Conservation (phyloP, 2,888 invertebrate genomes). For the Chrysodeixis includens region DNA sequence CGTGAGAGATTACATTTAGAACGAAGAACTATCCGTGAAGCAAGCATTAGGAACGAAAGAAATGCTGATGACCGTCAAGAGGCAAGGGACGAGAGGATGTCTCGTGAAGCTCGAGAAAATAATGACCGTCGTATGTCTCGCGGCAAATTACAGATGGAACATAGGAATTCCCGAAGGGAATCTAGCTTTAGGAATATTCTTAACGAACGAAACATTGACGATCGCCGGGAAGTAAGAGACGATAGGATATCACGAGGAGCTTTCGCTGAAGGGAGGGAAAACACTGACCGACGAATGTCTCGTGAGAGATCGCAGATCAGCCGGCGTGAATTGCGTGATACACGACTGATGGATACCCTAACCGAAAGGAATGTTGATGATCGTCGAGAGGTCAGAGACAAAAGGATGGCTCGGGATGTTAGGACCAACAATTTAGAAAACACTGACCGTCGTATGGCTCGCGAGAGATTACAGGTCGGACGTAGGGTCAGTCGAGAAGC, state of each 20-base stretch:
- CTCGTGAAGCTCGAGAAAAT: constrained; percentile 8
- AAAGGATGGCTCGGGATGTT: not conserved
- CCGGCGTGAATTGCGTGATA: constrained; percentile 10
- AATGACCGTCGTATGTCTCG: constrained; percentile 9
- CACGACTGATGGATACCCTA: constrained; percentile 4
- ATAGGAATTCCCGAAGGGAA: constrained; percentile 21
- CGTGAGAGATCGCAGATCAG: constrained; percentile 9
- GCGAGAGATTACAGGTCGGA: constrained; percentile 11
- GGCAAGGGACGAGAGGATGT: not conserved
- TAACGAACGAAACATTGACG: not conserved
- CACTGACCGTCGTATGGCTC: not conserved
- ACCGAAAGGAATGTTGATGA: not conserved
- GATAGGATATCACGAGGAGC: constrained; percentile 17
- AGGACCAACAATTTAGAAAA: not conserved
- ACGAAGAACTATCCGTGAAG: constrained; percentile 11
- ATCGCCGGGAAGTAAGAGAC: constrained; percentile 12
- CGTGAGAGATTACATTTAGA: constrained; percentile 12
- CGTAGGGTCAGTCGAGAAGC: constrained; percentile 11
- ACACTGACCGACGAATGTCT: not conserved
- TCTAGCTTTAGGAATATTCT: constrained; percentile 1
- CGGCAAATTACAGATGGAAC: constrained; percentile 17
- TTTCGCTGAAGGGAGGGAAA: constrained; percentile 6
- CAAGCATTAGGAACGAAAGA: constrained; percentile 11
- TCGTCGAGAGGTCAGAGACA: not conserved
- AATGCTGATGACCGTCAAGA: constrained; percentile 4